phyloP scores from a whole-genome alignment of 2,888 invertebrate species.

The Andrena haemorrhoa region DNA sequence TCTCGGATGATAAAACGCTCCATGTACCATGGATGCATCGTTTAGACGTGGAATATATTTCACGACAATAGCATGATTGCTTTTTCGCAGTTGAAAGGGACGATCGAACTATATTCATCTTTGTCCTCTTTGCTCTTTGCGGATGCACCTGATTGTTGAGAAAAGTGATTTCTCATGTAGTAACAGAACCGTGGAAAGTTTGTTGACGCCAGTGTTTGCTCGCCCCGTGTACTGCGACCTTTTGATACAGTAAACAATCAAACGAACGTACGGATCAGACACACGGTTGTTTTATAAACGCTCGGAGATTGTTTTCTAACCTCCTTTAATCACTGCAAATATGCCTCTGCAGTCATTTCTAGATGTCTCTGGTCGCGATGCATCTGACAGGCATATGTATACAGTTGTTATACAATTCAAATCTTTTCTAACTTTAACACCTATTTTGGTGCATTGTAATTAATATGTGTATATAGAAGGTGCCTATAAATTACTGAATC shows the following conservation, averaged over 20 bases:
- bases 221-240: not conserved
- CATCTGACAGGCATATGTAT: not conserved
- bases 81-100: conserved; percentile 6
- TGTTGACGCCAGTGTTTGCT: not conserved
- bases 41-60: conserved; percentile 6
- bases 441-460: too few relatives aligned
- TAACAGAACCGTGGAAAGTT: not conserved
- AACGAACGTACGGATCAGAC: not conserved
- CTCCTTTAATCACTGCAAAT: conserved; percentile 17
- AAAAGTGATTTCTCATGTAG: not conserved
- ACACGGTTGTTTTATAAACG: not conserved
- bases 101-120: conserved; percentile 45
- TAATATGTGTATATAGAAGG: too few relatives aligned
- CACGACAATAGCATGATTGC: conserved; percentile 10
- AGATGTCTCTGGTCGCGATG: conserved; percentile 41
- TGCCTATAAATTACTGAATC: too few relatives aligned
- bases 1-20: conserved; percentile 36
- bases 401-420: too few relatives aligned
- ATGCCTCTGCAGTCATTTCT: not conserved
- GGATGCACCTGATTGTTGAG: conserved; percentile 11
- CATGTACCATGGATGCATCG: conserved; percentile 24
- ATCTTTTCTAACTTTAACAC: too few relatives aligned
- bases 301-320: conserved; percentile 29
- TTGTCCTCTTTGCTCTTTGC: conserved; percentile 10
- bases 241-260: not conserved